Evolutionary conservation across 2,113 vertebrate genomes (phyloP).

Genomic region (Tragelaphus strepsiceros): DNA sequence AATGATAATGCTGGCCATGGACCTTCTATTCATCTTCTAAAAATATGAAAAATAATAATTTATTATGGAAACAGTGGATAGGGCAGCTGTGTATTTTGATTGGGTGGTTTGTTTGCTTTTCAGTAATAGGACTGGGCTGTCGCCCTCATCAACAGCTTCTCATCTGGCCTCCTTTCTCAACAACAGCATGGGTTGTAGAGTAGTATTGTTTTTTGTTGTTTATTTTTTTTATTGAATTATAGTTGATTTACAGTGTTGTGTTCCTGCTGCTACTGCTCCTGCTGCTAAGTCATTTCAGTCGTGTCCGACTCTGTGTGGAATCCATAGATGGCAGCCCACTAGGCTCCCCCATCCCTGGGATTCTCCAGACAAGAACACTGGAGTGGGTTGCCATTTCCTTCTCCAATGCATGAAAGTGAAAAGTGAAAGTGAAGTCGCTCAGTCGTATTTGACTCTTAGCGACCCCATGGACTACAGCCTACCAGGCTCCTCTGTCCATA

Average conservation of each 20-base stretch:
- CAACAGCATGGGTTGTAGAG: neutral
- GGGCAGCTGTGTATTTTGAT: neutral
- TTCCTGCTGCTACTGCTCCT: too few species aligned
- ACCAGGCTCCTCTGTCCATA: too few species aligned
- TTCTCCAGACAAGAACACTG: too few species aligned
- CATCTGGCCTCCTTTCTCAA: neutral
- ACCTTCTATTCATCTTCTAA: neutral
- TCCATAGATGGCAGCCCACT: too few species aligned
- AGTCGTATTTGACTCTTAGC: too few species aligned
- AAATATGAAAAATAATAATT: neutral
- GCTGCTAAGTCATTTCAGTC: too few species aligned
- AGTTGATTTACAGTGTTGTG: neutral
- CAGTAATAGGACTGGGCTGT: fast-evolving
- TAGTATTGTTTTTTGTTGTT: neutral
- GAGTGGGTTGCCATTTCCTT: too few species aligned
- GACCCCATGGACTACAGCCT: too few species aligned
- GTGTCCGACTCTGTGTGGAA: too few species aligned
- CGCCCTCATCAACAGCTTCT: neutral
- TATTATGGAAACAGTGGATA: neutral
- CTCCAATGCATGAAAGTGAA: too few species aligned
- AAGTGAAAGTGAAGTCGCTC: too few species aligned
- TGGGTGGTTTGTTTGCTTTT: neutral
- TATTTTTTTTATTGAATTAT: neutral
- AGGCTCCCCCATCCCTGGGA: too few species aligned
- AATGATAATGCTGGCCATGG: neutral